These are phyloP conservation scores for Tetanocera ferruginea DNA, from an alignment of 2,888 invertebrate genomes.

Conservation along the genomic window DNA sequence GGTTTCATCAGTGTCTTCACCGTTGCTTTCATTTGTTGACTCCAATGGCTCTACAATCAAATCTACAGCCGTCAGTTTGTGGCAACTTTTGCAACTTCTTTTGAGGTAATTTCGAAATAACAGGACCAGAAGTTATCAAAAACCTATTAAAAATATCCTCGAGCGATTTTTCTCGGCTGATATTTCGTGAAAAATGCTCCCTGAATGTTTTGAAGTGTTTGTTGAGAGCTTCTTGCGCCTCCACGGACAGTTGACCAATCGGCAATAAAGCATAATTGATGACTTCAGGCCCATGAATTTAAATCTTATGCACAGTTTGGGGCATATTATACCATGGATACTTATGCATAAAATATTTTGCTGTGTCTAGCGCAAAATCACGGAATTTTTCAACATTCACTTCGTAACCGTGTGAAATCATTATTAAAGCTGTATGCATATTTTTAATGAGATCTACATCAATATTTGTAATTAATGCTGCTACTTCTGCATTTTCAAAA, in stretches of 20 bases:
- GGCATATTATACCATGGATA: constrained; percentile 27
- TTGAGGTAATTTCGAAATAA: background rate
- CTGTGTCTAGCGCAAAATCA: constrained; percentile 4
- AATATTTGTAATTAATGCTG: constrained; percentile 16
- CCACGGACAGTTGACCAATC: constrained; percentile 19
- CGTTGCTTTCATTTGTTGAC: too few species aligned
- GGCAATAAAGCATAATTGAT: constrained; percentile 1
- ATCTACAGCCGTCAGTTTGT: background rate
- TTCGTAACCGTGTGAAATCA: constrained; percentile 13
- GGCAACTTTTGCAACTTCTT: background rate
- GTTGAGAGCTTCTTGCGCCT: constrained; percentile 17
- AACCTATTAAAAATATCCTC: background rate
- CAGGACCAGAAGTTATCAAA: background rate
- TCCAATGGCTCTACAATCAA: background rate
- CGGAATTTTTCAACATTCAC: background rate
- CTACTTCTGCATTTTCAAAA: constrained; percentile 4
- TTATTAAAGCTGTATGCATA: constrained; percentile 15
- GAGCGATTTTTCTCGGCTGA: constrained; percentile 2
- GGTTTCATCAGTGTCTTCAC: too few species aligned
- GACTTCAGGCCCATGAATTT: constrained; percentile 1
- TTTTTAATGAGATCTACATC: constrained; percentile 11
- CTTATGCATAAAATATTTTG: constrained; percentile 8
- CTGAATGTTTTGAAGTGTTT: too few species aligned
- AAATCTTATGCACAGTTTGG: background rate
- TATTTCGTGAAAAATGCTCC: constrained; percentile 24